A percentile compares a stretch with the other conserved stretches of the same genome.
phyloP scores from a whole-genome alignment of 2,113 vertebrate species.

The Antigone vipio region DNA sequence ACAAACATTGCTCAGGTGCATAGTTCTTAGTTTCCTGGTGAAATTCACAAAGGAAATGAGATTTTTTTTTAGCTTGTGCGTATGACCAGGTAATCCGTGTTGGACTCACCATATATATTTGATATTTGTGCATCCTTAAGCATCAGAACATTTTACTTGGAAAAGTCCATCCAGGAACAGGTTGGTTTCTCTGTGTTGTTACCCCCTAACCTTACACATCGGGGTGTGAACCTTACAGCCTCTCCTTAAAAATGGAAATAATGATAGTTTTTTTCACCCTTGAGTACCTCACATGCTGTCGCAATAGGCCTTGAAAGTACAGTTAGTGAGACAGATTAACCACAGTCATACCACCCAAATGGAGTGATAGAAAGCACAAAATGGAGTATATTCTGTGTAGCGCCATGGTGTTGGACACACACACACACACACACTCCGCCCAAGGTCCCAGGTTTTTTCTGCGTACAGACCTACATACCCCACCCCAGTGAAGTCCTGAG shows the following conservation, averaged over 20 bases:
- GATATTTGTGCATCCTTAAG: neutral
- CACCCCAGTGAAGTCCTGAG: neutral
- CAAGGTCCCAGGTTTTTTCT: neutral
- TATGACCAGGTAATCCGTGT: fast-evolving
- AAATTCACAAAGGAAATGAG: neutral
- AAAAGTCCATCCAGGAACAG: neutral
- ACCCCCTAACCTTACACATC: neutral
- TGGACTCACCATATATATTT: neutral
- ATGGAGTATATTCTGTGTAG: neutral
- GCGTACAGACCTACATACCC: neutral
- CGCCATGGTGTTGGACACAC: neutral
- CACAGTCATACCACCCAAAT: neutral
- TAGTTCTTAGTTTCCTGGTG: neutral
- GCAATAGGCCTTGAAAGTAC: neutral
- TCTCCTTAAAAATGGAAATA: neutral
- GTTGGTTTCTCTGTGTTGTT: neutral
- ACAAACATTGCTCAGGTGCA: neutral
- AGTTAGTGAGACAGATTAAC: neutral
- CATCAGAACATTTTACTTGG: neutral
- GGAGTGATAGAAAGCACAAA: neutral
- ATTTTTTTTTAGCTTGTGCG: neutral
- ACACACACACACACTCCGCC: too few species aligned
- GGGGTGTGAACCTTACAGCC: neutral
- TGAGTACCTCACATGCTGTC: neutral
- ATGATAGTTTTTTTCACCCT: neutral